Evolutionary conservation across 2,113 vertebrate genomes (phyloP).

Genomic region (Gracilinanus agilis): DNA sequence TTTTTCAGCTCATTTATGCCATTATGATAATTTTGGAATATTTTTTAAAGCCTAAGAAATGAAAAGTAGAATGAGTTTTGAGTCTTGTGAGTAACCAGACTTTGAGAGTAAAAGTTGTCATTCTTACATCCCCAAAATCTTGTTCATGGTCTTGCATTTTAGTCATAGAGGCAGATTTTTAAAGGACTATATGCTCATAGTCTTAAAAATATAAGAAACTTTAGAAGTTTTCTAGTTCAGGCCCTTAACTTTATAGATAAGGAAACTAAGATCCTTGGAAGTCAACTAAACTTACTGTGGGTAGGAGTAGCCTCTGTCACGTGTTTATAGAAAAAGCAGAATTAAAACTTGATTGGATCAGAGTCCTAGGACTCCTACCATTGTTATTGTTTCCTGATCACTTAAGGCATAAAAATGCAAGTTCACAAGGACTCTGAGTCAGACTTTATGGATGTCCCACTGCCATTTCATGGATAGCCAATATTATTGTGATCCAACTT

Average conservation of each 20-base stretch:
- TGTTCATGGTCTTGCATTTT: constrained; percentile 11
- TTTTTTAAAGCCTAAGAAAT: constrained; percentile 37
- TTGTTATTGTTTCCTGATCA: background rate
- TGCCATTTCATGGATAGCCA: too few species aligned
- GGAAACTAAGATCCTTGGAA: background rate
- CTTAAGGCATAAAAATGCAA: background rate
- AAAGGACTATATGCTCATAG: background rate
- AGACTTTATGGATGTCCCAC: background rate
- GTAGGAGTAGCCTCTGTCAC: background rate
- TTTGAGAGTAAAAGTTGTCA: background rate
- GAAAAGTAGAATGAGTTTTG: background rate
- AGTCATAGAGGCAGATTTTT: background rate
- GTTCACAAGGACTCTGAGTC: background rate
- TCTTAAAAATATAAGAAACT: background rate
- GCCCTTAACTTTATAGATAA: background rate
- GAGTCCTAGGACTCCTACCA: background rate
- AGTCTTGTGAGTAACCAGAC: background rate
- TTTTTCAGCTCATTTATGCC: background rate
- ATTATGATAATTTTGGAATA: background rate
- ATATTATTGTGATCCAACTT: background rate
- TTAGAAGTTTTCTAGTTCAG: background rate
- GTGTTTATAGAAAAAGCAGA: background rate
- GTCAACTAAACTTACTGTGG: background rate
- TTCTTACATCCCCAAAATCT: background rate
- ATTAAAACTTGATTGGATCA: background rate